Percentiles rank a stretch among this genome's conserved stretches.
phyloP scores from a whole-genome alignment of 2,113 vertebrate species.

The Sturnus vulgaris region DNA sequence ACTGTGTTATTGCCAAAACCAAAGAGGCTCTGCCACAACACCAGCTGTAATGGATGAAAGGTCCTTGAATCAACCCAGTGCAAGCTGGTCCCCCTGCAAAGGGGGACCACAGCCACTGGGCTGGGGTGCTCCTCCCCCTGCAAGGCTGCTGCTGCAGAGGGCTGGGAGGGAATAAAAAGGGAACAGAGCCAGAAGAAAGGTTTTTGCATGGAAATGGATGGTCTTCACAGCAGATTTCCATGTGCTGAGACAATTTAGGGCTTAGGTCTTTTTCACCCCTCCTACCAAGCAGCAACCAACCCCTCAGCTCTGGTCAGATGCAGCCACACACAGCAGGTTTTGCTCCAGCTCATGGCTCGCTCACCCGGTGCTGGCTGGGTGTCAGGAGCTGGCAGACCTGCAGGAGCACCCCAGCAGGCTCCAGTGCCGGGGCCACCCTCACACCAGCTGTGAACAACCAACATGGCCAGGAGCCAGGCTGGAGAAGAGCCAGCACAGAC shows the following conservation, averaged over 20 bases:
- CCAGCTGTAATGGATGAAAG: neutral
- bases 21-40: neutral
- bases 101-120: neutral
- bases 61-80: rapidly evolving
- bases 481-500: neutral
- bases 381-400: neutral
- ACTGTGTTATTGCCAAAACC: neutral
- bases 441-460: rapidly evolving
- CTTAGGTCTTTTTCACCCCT: neutral
- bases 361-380: rapidly evolving
- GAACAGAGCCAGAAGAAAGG: neutral
- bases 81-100: rapidly evolving
- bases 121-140: too few species aligned
- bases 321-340: rapidly evolving
- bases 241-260: rapidly evolving
- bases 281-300: neutral
- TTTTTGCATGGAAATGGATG: neutral
- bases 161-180: neutral
- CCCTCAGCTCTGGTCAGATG: neutral
- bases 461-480: neutral
- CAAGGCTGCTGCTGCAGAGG: neutral
- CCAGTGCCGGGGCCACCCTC: neutral
- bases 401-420: neutral
- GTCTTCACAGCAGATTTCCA: neutral
- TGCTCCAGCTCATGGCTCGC: neutral